phyloP scores from a whole-genome alignment of 1,140 invertebrate species.

The Cataglyphis hispanica region DNA sequence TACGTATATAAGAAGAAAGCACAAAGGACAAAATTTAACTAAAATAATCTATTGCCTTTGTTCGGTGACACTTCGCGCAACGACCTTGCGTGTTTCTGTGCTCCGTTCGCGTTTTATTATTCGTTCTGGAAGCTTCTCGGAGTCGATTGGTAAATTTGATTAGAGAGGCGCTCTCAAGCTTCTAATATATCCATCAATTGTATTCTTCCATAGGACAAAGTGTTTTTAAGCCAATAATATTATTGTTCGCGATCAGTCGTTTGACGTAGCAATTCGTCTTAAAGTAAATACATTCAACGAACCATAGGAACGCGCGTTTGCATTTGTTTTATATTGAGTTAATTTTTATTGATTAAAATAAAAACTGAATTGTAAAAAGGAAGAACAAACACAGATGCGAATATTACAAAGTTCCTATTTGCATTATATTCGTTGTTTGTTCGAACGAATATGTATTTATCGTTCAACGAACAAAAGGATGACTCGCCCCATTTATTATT shows the following conservation, averaged over 20 bases:
- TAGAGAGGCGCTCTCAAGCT: conserved; percentile 5
- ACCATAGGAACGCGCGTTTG: neutral
- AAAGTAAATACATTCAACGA: neutral
- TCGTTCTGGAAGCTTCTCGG: conserved; percentile 47
- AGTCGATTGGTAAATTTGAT: conserved; percentile 53
- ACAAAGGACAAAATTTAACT: neutral
- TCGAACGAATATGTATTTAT: neutral
- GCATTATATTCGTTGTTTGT: neutral
- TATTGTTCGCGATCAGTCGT: neutral
- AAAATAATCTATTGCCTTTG: conserved; percentile 24
- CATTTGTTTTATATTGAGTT: neutral
- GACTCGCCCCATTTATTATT: neutral
- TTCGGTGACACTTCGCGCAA: neutral
- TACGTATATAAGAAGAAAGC: no score
- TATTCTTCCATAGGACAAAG: conserved; percentile 33
- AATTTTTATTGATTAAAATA: neutral
- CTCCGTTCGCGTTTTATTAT: conserved; percentile 29
- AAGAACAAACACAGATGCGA: neutral
- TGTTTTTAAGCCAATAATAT: conserved; percentile 3
- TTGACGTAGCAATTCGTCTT: neutral
- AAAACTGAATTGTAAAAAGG: neutral
- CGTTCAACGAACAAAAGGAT: neutral
- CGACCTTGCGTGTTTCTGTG: conserved; percentile 28
- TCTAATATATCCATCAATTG: conserved; percentile 33
- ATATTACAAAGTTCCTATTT: neutral